Evolutionary conservation across 2,113 vertebrate species (phyloP), one percentile per base, ranked within the genome.

Genomic region (Irena cyanogastra): DNA sequence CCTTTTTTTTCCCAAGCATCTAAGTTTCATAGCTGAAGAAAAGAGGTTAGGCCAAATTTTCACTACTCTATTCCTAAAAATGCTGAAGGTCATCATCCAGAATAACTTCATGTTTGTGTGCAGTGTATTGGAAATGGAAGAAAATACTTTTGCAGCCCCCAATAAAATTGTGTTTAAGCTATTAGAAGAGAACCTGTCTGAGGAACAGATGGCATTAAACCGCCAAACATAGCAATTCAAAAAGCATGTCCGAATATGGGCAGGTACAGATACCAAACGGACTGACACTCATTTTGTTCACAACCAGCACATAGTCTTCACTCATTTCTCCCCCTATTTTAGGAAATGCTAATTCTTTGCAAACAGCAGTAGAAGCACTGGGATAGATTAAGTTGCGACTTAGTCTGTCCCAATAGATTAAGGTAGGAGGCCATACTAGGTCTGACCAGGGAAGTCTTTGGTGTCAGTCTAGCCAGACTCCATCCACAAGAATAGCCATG

Each of bases 21-120:
- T n/a, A 61, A 70, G 6, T 52, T 66, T 54, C 57, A 30, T 1
- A 71, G 75, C 15, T 10, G 10, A 87, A 89, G 83, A 31, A 16
- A 90, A 79, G 44, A 53, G 54, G 16, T 80, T 79, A 57, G 14
- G 69, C 37, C 41, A 80, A 86, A 68, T 71, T 77, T 91, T 57
- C 27, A 45, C 14, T 31, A 64, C 18, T 84, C 53, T 37, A 52
- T n/a, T 89, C 28, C 56, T 85, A 83, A 89, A 94, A 93, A 63
- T 28, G 20, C 52, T 64, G 31, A 79, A 57, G 57, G 49, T 60
- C n/a, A 8, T 78, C 13, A 90, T 31, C 10, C 11, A 85, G 27
- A 83, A 53, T 15, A 61, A 15, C 31, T 53, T 57, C 11, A 27
- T 7, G 10, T 28, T 53, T 4, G 3, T 30, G 6, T 35, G 50